Evolutionary conservation across 2,797 vertebrate genomes (phyloP).

Genomic region (Rhinella marina): DNA sequence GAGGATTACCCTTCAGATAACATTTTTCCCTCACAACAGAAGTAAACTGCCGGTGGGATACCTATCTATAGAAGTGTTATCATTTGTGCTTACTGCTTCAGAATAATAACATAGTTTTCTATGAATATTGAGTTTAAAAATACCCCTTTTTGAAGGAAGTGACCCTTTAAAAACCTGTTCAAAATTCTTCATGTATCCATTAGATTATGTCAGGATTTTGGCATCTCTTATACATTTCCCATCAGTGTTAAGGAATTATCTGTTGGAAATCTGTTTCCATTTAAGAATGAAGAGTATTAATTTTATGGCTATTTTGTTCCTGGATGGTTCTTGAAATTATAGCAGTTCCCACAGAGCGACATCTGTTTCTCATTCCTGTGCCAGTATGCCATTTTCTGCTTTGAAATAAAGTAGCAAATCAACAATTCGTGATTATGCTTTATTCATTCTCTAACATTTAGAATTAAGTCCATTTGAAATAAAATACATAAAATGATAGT

Average conservation of each 20-base stretch:
- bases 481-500: too few relatives aligned
- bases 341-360: neutral
- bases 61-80: too few relatives aligned
- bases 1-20: too few relatives aligned
- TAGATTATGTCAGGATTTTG: neutral
- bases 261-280: neutral
- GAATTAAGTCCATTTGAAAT: too few relatives aligned
- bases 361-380: neutral
- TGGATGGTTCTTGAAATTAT: neutral
- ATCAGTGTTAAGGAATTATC: neutral
- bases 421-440: neutral
- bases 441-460: too few relatives aligned
- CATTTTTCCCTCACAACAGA: too few relatives aligned
- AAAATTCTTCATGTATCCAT: neutral
- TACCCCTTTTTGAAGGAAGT: too few relatives aligned
- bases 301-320: neutral
- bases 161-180: neutral
- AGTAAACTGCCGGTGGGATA: too few relatives aligned
- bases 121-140: too few relatives aligned
- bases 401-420: neutral
- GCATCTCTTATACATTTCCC: neutral
- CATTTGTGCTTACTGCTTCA: too few relatives aligned
- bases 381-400: neutral
- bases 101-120: too few relatives aligned
- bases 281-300: conserved; percentile 1